Percentiles rank a stretch among this genome's conserved stretches.
phyloP scores from a whole-genome alignment of 92 coral and sea anemone species.

The Phenganax marumi region DNA sequence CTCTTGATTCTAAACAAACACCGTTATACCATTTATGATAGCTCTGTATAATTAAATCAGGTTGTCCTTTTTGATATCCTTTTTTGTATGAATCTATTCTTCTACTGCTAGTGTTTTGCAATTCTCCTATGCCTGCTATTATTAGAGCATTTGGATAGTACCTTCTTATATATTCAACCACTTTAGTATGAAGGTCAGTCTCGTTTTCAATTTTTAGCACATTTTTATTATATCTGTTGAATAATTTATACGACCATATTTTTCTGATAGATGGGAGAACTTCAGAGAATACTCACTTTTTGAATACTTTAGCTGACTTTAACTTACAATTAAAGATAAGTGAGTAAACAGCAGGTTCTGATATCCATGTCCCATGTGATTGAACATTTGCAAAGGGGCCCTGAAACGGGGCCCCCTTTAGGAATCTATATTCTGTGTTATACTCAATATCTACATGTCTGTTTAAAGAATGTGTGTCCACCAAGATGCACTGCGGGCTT shows the following conservation, averaged over 20 bases:
- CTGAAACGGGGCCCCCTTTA: too few species aligned
- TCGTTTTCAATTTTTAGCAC: conserved; percentile 39
- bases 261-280: conserved; percentile 28
- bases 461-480: too few species aligned
- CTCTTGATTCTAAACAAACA: conserved; percentile 24
- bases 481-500: too few species aligned
- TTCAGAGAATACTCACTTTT: conserved; percentile 15
- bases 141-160: conserved; percentile 10
- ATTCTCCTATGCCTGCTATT: conserved; percentile 37
- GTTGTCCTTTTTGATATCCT: conserved; percentile 40
- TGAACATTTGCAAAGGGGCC: too few species aligned
- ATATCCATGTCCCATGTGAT: background rate
- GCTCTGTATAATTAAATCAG: conserved; percentile 28
- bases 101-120: conserved; percentile 10
- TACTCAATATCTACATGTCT: too few species aligned
- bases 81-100: conserved; percentile 6
- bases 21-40: conserved; percentile 6
- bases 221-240: conserved; percentile 11
- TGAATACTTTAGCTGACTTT: background rate
- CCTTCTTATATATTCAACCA: conserved; percentile 12
- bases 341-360: conserved; percentile 25
- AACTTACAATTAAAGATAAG: conserved; percentile 25
- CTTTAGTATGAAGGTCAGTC: conserved; percentile 43
- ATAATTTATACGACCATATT: background rate
- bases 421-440: too few species aligned